These are phyloP conservation scores for Gasterosteus nipponicus DNA, from an alignment of 2,113 vertebrate genomes.

Conservation along the genomic window DNA sequence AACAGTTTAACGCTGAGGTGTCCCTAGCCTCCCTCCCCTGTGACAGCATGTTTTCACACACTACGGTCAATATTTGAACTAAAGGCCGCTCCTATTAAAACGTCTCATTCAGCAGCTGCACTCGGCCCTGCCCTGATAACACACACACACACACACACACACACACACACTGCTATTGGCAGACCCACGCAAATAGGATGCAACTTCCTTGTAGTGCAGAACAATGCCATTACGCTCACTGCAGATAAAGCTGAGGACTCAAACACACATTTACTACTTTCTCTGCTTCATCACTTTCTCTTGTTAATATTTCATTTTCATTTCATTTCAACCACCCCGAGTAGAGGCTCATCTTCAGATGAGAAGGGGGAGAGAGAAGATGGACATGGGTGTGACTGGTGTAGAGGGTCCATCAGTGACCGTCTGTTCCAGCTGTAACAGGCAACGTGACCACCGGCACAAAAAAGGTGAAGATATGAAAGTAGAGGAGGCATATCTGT, in stretches of 20 bases:
- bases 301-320: background rate
- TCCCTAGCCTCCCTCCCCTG: conserved; percentile 51
- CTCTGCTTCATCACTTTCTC: background rate
- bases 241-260: conserved; percentile 22
- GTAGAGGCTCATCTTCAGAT: no score
- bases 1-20: conserved; percentile 75
- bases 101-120: conserved; percentile 59
- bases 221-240: background rate
- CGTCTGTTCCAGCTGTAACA: no score
- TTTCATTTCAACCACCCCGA: no score
- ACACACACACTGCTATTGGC: background rate
- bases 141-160: conserved; percentile 17
- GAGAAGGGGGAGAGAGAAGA: no score
- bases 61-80: conserved; percentile 80
- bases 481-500: no score
- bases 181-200: conserved; percentile 33
- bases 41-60: conserved; percentile 33
- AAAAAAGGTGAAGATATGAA: no score
- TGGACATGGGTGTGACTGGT: no score
- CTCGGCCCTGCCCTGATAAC: conserved; percentile 72
- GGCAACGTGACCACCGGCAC: no score
- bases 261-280: background rate
- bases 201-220: background rate
- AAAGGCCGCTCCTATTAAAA: conserved; percentile 61
- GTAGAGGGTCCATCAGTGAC: no score